A percentile compares a stretch with the other conserved stretches of the same genome.
phyloP scores from a whole-genome alignment of 1,140 invertebrate species.

The Ceratoteleas bidentatus region DNA sequence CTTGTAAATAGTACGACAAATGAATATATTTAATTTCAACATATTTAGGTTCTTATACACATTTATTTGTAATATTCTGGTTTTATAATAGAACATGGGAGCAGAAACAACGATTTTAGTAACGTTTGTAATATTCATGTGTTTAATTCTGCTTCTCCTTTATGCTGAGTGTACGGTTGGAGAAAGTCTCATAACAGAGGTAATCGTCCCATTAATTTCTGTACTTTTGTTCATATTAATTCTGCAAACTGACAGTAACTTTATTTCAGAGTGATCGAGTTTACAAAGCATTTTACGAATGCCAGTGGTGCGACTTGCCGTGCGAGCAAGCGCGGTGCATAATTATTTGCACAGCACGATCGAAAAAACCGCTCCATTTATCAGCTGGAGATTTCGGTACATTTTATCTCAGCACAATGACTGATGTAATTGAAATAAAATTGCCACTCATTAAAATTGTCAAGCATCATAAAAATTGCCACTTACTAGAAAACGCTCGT shows the following conservation, averaged over 20 bases:
- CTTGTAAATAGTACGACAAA: too few relatives aligned
- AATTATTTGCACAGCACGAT: conserved; percentile 47
- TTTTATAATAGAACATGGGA: conserved; percentile 60
- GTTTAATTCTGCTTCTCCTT: conserved; percentile 69
- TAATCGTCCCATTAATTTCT: conserved; percentile 27
- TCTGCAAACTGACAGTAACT: background rate
- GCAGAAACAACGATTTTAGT: conserved; percentile 67
- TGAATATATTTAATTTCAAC: too few relatives aligned
- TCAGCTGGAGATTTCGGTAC: conserved; percentile 58
- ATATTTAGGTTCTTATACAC: too few relatives aligned
- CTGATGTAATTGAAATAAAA: conserved; percentile 32
- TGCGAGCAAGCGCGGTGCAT: conserved; percentile 34
- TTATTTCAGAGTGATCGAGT: conserved; percentile 53
- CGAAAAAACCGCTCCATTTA: conserved; percentile 53
- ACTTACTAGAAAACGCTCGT: too few relatives aligned
- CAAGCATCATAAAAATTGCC: too few relatives aligned
- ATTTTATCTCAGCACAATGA: conserved; percentile 60
- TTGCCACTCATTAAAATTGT: too few relatives aligned
- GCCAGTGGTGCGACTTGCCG: conserved; percentile 58
- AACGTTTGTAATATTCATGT: conserved; percentile 70
- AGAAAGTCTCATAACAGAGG: conserved; percentile 72
- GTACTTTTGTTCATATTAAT: background rate
- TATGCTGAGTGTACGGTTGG: conserved; percentile 70
- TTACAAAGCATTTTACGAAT: conserved; percentile 58
- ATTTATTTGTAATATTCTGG: too few relatives aligned